phyloP scores from a whole-genome alignment of 23 tunicate species.

The Halocynthia aurantium region DNA sequence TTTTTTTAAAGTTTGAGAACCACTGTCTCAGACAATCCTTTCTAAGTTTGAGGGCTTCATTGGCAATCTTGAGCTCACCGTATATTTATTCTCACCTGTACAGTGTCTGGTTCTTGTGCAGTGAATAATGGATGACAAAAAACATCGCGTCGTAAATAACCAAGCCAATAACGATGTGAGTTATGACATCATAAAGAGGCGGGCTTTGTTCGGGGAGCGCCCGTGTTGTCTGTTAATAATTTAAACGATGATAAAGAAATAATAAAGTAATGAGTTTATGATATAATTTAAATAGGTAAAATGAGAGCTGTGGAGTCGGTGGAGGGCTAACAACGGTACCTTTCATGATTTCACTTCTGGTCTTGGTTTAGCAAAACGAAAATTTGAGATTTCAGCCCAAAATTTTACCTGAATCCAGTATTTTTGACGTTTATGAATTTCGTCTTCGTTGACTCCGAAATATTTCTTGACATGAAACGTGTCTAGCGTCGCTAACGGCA shows the following conservation, averaged over 20 bases:
- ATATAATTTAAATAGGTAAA: too few relatives aligned
- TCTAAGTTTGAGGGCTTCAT: too few relatives aligned
- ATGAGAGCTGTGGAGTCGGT: too few relatives aligned
- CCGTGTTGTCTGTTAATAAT: conserved; percentile 40
- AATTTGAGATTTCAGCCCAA: too few relatives aligned
- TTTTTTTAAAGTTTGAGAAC: too few relatives aligned
- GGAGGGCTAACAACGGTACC: too few relatives aligned
- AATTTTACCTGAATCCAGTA: conserved; percentile 79
- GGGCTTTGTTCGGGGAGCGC: conserved; percentile 67
- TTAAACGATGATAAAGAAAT: too few relatives aligned
- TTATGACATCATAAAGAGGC: conserved; percentile 46
- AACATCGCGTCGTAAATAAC: conserved; percentile 66
- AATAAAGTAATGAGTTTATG: too few relatives aligned
- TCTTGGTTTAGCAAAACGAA: too few relatives aligned
- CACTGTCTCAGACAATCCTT: too few relatives aligned
- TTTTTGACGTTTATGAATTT: conserved; percentile 25
- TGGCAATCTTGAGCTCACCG: too few relatives aligned
- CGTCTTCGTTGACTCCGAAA: conserved; percentile 51
- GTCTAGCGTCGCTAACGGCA: conserved; percentile 64
- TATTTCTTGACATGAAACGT: conserved; percentile 85
- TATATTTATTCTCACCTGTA: conserved; percentile 46
- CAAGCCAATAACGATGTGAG: conserved; percentile 47
- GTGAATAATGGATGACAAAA: conserved; percentile 46
- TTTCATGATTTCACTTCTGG: too few relatives aligned
- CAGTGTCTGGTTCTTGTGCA: conserved; percentile 49